These are phyloP conservation scores for Thalassophryne amazonica DNA, from an alignment of 2,797 vertebrate genomes.

Conservation along the genomic window DNA sequence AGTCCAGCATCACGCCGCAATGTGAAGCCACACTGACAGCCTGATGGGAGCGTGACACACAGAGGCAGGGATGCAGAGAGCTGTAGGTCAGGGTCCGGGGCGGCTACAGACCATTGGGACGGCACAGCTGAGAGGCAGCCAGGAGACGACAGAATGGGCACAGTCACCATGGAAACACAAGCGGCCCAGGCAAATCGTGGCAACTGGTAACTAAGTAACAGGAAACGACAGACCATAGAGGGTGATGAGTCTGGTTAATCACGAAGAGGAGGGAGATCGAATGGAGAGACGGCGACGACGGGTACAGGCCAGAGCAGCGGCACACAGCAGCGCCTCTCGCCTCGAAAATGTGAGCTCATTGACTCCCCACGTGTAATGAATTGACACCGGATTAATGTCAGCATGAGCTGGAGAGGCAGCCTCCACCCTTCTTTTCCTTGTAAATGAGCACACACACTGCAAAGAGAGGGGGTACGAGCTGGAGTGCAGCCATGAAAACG, in stretches of 20 bases:
- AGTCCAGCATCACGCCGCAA: slow-evolving; percentile 44
- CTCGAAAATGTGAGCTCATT: slow-evolving; percentile 29
- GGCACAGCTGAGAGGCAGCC: slow-evolving; percentile 73
- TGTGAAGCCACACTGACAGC: slow-evolving; percentile 64
- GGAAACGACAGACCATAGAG: slow-evolving; percentile 75
- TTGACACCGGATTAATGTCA: slow-evolving; percentile 60
- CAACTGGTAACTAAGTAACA: slow-evolving; percentile 87
- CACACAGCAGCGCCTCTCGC: slow-evolving; percentile 27
- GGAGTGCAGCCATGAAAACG: slow-evolving; percentile 21
- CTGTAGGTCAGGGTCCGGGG: slow-evolving; percentile 68
- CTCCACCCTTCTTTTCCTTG: slow-evolving; percentile 47
- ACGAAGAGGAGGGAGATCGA: slow-evolving; percentile 40
- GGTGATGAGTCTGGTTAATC: slow-evolving; percentile 72
- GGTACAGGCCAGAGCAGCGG: slow-evolving; percentile 36
- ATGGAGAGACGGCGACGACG: slow-evolving; percentile 32
- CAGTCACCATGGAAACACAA: slow-evolving; percentile 82
- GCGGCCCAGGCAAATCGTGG: slow-evolving; percentile 79
- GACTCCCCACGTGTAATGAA: slow-evolving; percentile 30
- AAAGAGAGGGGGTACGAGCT: slow-evolving; percentile 15
- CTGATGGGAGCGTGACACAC: slow-evolving; percentile 61
- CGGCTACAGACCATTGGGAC: slow-evolving; percentile 71
- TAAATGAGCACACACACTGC: slow-evolving; percentile 29
- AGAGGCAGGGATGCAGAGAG: slow-evolving; percentile 35
- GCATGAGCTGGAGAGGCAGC: slow-evolving; percentile 33
- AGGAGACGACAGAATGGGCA: slow-evolving; percentile 78